A percentile compares a stretch with the other conserved stretches of the same genome.
phyloP scores from a whole-genome alignment of 92 coral and sea anemone species.

The Blastomussa wellsi region DNA sequence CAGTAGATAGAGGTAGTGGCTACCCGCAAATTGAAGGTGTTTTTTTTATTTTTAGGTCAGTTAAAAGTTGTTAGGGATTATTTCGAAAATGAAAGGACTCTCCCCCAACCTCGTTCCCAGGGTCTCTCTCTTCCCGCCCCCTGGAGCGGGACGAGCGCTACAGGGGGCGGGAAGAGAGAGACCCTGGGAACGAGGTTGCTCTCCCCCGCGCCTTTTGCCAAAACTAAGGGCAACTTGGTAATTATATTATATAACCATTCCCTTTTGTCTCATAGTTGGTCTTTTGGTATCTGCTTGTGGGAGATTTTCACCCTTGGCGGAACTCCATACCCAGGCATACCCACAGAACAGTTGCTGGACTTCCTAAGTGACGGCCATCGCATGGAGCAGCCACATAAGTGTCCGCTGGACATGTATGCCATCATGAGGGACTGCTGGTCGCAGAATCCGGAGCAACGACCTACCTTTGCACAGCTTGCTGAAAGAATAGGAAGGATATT shows the following conservation, averaged over 20 bases:
- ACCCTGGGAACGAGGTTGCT: too few species aligned
- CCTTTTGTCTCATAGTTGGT: conserved; percentile 68
- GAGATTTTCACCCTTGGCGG: conserved; percentile 94
- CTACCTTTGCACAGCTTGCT: conserved; percentile 59
- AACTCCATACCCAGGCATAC: conserved; percentile 79
- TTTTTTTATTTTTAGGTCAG: too few species aligned
- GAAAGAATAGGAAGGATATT: conserved; percentile 74
- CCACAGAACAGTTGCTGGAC: conserved; percentile 74
- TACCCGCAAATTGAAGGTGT: too few species aligned
- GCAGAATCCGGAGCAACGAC: conserved; percentile 65
- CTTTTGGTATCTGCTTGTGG: conserved; percentile 88
- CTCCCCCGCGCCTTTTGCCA: not conserved
- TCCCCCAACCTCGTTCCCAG: too few species aligned
- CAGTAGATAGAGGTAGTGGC: too few species aligned
- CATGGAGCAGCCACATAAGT: conserved; percentile 80
- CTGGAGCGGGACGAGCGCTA: too few species aligned
- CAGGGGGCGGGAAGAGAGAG: too few species aligned
- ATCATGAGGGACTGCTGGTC: conserved; percentile 93
- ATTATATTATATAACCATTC: not conserved
- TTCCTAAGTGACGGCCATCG: conserved; percentile 78
- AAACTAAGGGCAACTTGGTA: not conserved
- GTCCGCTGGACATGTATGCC: conserved; percentile 82
- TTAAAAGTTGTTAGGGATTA: too few species aligned
- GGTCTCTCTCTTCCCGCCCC: too few species aligned
- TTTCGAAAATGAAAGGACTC: too few species aligned